Evolutionary conservation across 2,797 vertebrate genomes (phyloP).

Genomic region (Danio jaintianensis): DNA sequence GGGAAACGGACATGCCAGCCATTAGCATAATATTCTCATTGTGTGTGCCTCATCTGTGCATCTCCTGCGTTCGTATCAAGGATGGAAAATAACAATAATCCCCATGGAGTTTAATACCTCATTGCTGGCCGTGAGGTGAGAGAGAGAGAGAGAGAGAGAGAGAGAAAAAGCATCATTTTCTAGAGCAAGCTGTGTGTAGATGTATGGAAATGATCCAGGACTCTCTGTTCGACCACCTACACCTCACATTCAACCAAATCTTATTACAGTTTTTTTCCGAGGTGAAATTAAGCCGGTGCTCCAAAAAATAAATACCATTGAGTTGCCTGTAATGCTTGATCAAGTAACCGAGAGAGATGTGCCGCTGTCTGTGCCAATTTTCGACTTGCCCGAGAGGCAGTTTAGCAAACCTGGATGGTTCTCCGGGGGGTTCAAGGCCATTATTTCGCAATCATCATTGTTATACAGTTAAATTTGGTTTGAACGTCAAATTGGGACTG

Average conservation of each 20-base stretch:
- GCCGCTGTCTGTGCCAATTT: slow-evolving; percentile 40
- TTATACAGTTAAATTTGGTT: slow-evolving; percentile 43
- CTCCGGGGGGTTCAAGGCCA: slow-evolving; percentile 9
- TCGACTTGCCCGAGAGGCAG: slow-evolving; percentile 21
- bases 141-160: slow-evolving; percentile 52
- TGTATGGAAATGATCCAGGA: slow-evolving; percentile 50
- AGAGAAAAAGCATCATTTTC: slow-evolving; percentile 55
- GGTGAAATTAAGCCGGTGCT: slow-evolving; percentile 35
- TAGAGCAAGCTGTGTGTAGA: slow-evolving; percentile 49
- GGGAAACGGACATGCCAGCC: slow-evolving; percentile 35
- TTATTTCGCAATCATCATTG: slow-evolving; percentile 39
- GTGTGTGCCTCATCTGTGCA: slow-evolving; percentile 52
- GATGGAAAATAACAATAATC: slow-evolving; percentile 60
- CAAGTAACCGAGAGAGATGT: slow-evolving; percentile 29
- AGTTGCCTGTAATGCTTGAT: slow-evolving; percentile 47
- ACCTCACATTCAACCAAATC: slow-evolving; percentile 33
- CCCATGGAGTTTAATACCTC: slow-evolving; percentile 52
- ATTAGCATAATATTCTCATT: slow-evolving; percentile 59
- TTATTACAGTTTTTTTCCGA: slow-evolving; percentile 8
- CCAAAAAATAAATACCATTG: slow-evolving; percentile 54
- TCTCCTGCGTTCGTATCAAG: slow-evolving; percentile 25
- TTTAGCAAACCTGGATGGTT: slow-evolving; percentile 38
- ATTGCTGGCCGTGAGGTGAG: slow-evolving; percentile 52
- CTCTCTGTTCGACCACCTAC: slow-evolving; percentile 31
- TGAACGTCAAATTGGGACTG: slow-evolving; percentile 38